Evolutionary conservation across 2,888 invertebrate species (phyloP), one percentile per base, ranked within the genome.

Genomic region (Leptinotarsa peninsularis): DNA sequence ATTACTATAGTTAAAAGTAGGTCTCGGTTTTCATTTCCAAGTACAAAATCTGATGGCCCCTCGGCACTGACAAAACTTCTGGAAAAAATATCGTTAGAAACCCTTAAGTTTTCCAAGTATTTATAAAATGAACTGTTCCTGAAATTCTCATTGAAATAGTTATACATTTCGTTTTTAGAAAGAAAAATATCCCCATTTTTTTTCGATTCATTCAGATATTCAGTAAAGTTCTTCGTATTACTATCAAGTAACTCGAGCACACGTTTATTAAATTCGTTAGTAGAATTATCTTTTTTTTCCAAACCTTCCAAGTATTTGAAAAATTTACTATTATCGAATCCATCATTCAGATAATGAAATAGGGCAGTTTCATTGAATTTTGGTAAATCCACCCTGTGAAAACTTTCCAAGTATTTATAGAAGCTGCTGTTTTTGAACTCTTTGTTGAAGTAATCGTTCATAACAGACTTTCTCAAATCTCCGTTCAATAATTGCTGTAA

Each of bases 341-440:
- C 73, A 10, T 70, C 18, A 52, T 76, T 76, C 15, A 76, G 71
- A 49, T 73, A 76, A 67, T 73, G 52, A n/a, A 76, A 54, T 10
- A 71, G 60, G 27, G 67, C 60, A 1, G 66, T 67, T 4, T 70
- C 73, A 50, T 73, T 67, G 54, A 76, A 50, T 21, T 67, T 76
- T n/a, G 27, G 67, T n/a, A 49, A 13, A 60, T 66, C 54, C 4
- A 58, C 21, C 17, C 66, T 60, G 68, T 71, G 72, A n/a, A 76
- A 70, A 66, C 49, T 71, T 50, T 71, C 56, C 67, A 72, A 49
- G 43, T 69, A 72, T 70, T 76, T 71, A 58, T 76, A 76, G 56
- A 76, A 76, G 49, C 73, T 76, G 21, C 73, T 73, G 17, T 73
- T 73, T 58, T 71, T 67, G 49, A 76, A 76, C 33, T 76, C 73